Base-by-base conservation (phyloP, 1,140 invertebrate species). In the Coptotermes formosanus region DNA sequence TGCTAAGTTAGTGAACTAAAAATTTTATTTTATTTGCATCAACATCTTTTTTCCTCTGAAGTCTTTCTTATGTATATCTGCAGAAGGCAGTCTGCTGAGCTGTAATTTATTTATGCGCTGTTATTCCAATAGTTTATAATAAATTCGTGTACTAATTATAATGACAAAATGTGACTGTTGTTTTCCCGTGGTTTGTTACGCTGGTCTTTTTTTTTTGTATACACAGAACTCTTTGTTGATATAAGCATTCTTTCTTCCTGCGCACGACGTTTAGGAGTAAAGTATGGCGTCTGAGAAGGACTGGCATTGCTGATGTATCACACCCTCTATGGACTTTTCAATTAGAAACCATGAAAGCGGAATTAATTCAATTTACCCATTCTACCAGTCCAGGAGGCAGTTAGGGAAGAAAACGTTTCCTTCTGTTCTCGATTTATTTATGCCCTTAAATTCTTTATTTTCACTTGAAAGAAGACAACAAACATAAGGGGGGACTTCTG, bases 381-480 rank as follows among this genome's bases (percentile, higher is more conserved):
- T 19, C 52, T 55, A 16, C 52, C 52, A 55, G 64, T 75, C 64
- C 64, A 75, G 64, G n/a, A 75, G n/a, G 25, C 64, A 30, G 64
- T 75, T 75, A 75, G 64, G n/a, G 64, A 30, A 8, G 64, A 30
- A 75, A 75, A 75, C 64, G 64, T 75, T 75, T 16, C n/a, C 64
- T 11, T 75, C 64, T 75, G 64, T 75, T 75, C 64, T 75, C 64
- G 64, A 75, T 75, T 75, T 75, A 75, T 75, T 75, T 75, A 75
- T 75, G 64, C n/a, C 64, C 64, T 75, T 75, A 75, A 75, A 75
- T 75, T 75, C 64, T 75, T 75, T 75, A 75, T 75, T 75, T 75
- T 75, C 64, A 75, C 25, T 75, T 75, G 64, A 75, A 30, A 75
- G 64, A 30, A 75, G n/a, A 75, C 64, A 30, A 30, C 64, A 75